Conservation (phyloP, 2,113 vertebrate genomes). For the Myanophis thanlyinensis region DNA sequence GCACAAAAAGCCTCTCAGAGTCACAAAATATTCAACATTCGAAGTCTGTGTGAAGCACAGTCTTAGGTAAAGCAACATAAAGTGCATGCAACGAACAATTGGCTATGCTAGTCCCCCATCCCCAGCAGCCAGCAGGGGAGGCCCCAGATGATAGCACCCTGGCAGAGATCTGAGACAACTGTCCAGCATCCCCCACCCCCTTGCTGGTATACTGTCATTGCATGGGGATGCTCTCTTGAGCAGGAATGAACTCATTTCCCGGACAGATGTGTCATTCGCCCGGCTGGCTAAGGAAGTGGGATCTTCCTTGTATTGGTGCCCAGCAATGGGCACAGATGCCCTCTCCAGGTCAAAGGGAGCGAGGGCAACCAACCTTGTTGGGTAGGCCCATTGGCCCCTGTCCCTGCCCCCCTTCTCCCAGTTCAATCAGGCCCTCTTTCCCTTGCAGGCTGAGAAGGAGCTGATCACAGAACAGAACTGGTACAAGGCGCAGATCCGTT, state of each 20-base stretch:
- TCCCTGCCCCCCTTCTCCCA: neutral
- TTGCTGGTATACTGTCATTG: neutral
- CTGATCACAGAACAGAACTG: fast-evolving
- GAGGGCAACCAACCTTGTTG: neutral
- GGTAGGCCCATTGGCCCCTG: neutral
- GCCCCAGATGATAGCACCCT: neutral
- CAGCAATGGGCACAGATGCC: neutral
- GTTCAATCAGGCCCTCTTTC: fast-evolving
- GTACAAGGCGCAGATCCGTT: constrained; percentile 36
- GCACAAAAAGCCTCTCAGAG: neutral
- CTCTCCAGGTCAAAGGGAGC: neutral
- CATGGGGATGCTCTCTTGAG: neutral
- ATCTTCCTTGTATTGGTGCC: neutral
- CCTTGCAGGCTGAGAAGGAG: fast-evolving
- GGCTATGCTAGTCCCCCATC: neutral
- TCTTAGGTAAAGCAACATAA: neutral
- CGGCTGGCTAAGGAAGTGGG: neutral
- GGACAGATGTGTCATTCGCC: fast-evolving
- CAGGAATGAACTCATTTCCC: neutral
- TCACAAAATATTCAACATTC: neutral
- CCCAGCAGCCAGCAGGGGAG: neutral
- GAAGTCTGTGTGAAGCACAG: too few species aligned
- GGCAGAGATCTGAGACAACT: neutral
- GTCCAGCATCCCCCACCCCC: neutral
- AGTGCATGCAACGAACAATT: neutral